A percentile compares a stretch with the other conserved stretches of the same genome.
These are phyloP conservation scores for Bubo bubo DNA, from an alignment of 2,113 vertebrate genomes.

Conservation along the genomic window DNA sequence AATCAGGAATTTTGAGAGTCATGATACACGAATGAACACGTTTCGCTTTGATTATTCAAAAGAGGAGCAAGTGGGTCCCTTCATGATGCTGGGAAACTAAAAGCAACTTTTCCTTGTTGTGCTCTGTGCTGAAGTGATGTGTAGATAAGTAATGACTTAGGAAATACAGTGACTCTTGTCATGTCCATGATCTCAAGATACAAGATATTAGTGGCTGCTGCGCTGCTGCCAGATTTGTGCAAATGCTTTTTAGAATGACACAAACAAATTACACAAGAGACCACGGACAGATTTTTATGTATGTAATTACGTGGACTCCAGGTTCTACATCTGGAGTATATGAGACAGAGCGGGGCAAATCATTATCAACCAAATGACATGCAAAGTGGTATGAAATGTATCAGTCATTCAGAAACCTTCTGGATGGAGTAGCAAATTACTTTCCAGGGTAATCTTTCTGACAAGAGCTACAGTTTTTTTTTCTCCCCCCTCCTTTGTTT, in stretches of 20 bases:
- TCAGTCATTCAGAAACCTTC: not conserved
- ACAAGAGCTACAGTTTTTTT: not conserved
- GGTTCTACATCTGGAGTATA: not conserved
- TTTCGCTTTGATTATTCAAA: not conserved
- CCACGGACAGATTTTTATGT: not conserved
- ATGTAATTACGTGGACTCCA: not conserved
- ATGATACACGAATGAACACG: not conserved
- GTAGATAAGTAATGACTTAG: not conserved
- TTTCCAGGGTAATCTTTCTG: not conserved
- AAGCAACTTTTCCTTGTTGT: not conserved
- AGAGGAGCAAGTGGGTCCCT: not conserved
- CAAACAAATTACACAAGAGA: not conserved
- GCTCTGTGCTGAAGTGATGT: not conserved
- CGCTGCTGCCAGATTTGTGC: not conserved
- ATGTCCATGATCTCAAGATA: not conserved
- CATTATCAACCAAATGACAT: not conserved
- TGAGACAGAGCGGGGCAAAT: not conserved
- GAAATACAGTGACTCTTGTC: not conserved
- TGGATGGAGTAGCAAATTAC: not conserved
- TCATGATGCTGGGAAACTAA: not conserved
- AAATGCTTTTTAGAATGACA: not conserved
- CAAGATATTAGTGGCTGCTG: not conserved
- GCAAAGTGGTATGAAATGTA: not conserved
- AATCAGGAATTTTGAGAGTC: not conserved
- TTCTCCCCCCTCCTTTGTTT: too few relatives aligned